phyloP scores from a whole-genome alignment of 2,113 vertebrate genomes.

The Petroica traversi region DNA sequence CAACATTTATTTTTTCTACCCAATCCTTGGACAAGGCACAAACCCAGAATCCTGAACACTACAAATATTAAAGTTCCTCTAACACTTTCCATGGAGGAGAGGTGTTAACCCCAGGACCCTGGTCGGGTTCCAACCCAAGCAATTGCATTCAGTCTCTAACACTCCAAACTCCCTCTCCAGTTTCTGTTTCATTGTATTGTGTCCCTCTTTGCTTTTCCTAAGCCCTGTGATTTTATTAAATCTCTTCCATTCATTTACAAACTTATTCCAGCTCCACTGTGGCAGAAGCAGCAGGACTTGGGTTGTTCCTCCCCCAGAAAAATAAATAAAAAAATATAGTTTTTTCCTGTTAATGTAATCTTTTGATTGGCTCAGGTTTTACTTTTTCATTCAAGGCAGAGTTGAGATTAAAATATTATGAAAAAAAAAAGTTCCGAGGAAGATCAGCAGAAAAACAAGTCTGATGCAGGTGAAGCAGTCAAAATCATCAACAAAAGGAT shows the following conservation, averaged over 20 bases:
- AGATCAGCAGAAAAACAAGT: not conserved
- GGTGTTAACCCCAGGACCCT: constrained; percentile 6
- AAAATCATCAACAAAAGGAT: not conserved
- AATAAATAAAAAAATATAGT: not conserved
- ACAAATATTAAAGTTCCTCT: not conserved
- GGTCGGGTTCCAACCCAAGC: not conserved
- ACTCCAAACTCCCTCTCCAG: not conserved
- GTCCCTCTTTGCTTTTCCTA: not conserved
- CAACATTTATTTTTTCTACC: constrained; percentile 17
- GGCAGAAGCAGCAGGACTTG: not conserved
- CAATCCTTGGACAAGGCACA: not conserved
- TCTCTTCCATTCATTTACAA: not conserved
- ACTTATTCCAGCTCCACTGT: not conserved
- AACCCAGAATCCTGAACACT: not conserved
- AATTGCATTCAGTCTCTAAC: not conserved
- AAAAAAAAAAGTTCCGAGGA: not conserved
- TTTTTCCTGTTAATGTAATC: not conserved
- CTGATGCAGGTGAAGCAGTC: not conserved
- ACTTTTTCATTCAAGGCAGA: not conserved
- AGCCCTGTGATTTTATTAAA: not conserved
- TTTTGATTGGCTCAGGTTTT: not conserved
- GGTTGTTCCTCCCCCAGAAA: fast-evolving
- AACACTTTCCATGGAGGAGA: not conserved
- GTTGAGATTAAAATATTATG: not conserved
- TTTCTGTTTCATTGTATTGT: not conserved